Conservation (phyloP, 30 jellyfish, hydroid and myxozoan genomes). For the Hydractinia echinata region DNA sequence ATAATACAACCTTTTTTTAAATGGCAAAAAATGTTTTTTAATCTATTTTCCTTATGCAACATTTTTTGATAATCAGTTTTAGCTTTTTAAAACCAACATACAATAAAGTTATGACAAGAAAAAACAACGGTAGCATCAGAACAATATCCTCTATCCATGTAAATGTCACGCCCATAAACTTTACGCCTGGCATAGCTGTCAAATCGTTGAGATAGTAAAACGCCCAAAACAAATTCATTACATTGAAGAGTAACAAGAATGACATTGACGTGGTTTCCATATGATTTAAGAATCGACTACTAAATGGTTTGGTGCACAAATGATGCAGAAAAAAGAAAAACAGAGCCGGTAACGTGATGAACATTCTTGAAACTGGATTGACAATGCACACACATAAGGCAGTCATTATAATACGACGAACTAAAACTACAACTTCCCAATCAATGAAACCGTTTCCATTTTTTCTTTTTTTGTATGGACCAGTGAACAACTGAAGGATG, state of each 20-base stretch:
- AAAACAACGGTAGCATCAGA: too few species aligned
- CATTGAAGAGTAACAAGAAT: slow-evolving; percentile 10
- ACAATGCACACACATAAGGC: neutral
- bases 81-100: too few species aligned
- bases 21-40: too few species aligned
- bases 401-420: slow-evolving; percentile 36
- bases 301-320: slow-evolving; percentile 34
- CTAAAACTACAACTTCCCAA: slow-evolving; percentile 39
- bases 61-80: too few species aligned
- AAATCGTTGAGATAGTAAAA: neutral
- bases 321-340: slow-evolving; percentile 39
- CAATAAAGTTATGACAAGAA: too few species aligned
- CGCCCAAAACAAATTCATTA: slow-evolving; percentile 15
- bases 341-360: slow-evolving; percentile 12
- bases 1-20: too few species aligned
- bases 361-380: slow-evolving; percentile 7
- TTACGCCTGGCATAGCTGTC: neutral
- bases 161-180: too few species aligned
- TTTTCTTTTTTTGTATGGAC: neutral
- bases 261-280: slow-evolving; percentile 41
- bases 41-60: too few species aligned
- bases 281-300: slow-evolving; percentile 21
- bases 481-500: neutral
- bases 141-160: too few species aligned
- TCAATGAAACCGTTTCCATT: neutral